Evolutionary conservation across 1,140 invertebrate species (phyloP).

Genomic region (Hirudo medicinalis): DNA sequence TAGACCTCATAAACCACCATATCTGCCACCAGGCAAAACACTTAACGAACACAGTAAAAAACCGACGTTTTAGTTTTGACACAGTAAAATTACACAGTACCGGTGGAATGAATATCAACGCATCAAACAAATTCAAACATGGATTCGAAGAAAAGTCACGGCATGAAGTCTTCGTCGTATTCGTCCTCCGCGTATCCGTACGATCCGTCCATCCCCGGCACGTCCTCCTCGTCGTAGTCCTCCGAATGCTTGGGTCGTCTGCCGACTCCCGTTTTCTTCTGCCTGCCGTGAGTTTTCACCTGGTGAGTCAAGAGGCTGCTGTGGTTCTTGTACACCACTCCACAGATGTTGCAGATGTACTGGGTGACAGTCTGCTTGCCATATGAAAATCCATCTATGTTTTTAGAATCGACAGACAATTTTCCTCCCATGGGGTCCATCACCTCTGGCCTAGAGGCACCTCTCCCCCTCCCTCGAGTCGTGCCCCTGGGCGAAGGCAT

Average conservation of each 20-base stretch:
- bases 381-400: slow-evolving; percentile 13
- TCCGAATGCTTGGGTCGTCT: slow-evolving; percentile 4
- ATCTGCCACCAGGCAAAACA: too few relatives aligned
- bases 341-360: slow-evolving; percentile 14
- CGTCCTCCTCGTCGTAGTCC: slow-evolving; percentile 5
- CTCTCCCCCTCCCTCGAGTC: not conserved
- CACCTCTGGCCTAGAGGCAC: not conserved
- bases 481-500: too few relatives aligned
- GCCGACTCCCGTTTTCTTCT: slow-evolving; percentile 6
- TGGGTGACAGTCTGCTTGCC: slow-evolving; percentile 14
- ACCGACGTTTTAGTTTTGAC: too few relatives aligned
- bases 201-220: not conserved
- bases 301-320: slow-evolving; percentile 13
- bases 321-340: slow-evolving; percentile 10
- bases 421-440: not conserved
- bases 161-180: not conserved
- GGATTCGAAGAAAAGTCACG: too few relatives aligned
- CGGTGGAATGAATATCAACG: too few relatives aligned
- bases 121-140: too few relatives aligned
- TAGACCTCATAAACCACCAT: too few relatives aligned
- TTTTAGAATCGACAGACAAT: not conserved
- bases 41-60: too few relatives aligned
- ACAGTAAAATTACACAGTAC: too few relatives aligned
- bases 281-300: slow-evolving; percentile 14
- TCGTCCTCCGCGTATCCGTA: not conserved